phyloP scores from a whole-genome alignment of 2,888 invertebrate species.

The Rotaria macrura region DNA sequence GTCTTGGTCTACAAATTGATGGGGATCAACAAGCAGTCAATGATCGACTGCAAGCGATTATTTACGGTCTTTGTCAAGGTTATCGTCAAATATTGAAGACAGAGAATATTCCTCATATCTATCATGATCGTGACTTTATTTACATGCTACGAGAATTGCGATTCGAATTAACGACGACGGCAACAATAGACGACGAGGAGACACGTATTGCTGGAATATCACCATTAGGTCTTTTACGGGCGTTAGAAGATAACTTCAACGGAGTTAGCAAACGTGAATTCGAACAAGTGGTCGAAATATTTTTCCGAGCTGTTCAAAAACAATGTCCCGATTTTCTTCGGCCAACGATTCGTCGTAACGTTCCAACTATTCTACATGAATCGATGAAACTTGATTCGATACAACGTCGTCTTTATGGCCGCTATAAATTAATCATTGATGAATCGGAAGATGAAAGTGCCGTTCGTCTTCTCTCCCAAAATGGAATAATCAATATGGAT shows the following conservation, averaged over 20 bases:
- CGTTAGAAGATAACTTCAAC: slow-evolving; percentile 9
- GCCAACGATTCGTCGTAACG: neutral
- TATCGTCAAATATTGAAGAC: neutral
- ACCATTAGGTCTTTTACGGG: neutral
- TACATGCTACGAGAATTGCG: slow-evolving; percentile 15
- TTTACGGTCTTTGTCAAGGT: slow-evolving; percentile 6
- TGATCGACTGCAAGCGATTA: neutral
- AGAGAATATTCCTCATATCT: neutral
- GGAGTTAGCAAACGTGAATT: neutral
- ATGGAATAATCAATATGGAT: neutral
- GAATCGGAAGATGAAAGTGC: slow-evolving; percentile 20
- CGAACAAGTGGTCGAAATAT: neutral
- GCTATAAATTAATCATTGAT: slow-evolving; percentile 16
- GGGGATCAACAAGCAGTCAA: neutral
- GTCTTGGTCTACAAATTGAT: neutral
- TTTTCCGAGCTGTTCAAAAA: slow-evolving; percentile 1
- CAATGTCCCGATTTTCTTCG: neutral
- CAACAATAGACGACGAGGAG: neutral
- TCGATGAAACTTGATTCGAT: neutral
- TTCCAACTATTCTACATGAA: neutral
- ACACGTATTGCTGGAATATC: neutral
- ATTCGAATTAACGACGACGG: neutral
- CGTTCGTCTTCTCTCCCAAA: neutral
- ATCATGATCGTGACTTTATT: slow-evolving; percentile 16
- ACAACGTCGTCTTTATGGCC: slow-evolving; percentile 4